A percentile compares a stretch with the other conserved stretches of the same genome.
Evolutionary conservation across 2,888 invertebrate species (phyloP).

Genomic region (Notodonta dromedarius): DNA sequence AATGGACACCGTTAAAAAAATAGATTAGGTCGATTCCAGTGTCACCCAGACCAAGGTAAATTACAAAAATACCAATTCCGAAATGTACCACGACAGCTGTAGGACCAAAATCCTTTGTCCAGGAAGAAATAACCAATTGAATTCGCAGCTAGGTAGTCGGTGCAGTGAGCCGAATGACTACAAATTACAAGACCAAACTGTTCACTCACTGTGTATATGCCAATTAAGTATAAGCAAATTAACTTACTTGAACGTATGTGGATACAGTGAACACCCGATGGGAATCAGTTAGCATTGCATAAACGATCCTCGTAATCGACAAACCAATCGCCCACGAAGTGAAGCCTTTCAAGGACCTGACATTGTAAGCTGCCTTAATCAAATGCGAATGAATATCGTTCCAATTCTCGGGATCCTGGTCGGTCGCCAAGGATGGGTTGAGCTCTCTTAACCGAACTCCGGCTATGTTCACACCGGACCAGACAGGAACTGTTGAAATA

Average conservation of each 20-base stretch:
- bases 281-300: neutral
- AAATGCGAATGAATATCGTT: neutral
- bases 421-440: neutral
- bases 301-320: neutral
- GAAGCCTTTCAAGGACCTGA: neutral
- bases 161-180: too few relatives aligned
- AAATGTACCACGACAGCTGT: too few relatives aligned
- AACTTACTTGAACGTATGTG: conserved; percentile 1
- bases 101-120: too few relatives aligned
- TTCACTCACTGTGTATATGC: too few relatives aligned
- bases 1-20: too few relatives aligned
- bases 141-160: too few relatives aligned
- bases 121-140: too few relatives aligned
- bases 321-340: neutral
- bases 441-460: neutral
- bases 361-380: neutral
- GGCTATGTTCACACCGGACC: neutral
- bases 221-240: too few relatives aligned
- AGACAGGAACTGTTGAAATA: conserved; percentile 2
- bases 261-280: neutral
- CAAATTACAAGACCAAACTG: too few relatives aligned
- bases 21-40: too few relatives aligned
- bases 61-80: too few relatives aligned
- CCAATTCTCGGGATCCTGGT: conserved; percentile 2
- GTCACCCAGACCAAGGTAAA: too few relatives aligned